Base-by-base conservation (phyloP, 1,140 invertebrate genomes). In the Heliconius hermathena region DNA sequence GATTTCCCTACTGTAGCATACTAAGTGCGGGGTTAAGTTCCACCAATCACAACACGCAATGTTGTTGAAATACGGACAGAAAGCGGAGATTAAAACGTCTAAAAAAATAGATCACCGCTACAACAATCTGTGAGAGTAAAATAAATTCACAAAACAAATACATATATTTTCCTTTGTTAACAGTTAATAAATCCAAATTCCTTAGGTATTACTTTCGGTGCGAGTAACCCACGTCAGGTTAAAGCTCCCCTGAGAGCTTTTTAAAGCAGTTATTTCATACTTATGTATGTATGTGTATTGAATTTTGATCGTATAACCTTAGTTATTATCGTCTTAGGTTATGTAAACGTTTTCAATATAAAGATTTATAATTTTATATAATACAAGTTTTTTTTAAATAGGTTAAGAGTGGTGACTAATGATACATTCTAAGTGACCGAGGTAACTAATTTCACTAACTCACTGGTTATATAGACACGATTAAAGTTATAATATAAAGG, bases 231-330 rank as follows among this genome's bases (percentile, higher is more conserved):
- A 66, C 60, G 13, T 66, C 60, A 66, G 60, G 60, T 16, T 66
- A 18, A 29, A 66, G 60, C 60, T 66, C 60, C 60, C 60, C 60
- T 13, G 60, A 66, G 60, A 66, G 60, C 26, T 66, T 66, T 29
- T 66, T 66, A 29, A 60, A 60, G n/a, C 26, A 66, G 60, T 22
- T 11, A 66, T 66, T 29, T 29, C 60, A 66, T 66, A 66, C 13
- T 66, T 66, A 29, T 66, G n/a, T 60, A 66, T 16, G 3, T 66
- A 66, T 29, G 9, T 66, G n/a, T 29, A 29, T 29, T 66, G 60
- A 4, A 26, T 29, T 57, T 66, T 26, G 22, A 66, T 66, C 60
- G 11, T 26, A 26, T 66, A n/a, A n/a, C n/a, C 29, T 0, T 29
- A 13, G 41, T 46, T 46, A 46, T 46, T 46, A 1, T 46, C 3